These are phyloP conservation scores for Lamellibrachia columna DNA, from an alignment of 2,888 invertebrate genomes.

Conservation along the genomic window DNA sequence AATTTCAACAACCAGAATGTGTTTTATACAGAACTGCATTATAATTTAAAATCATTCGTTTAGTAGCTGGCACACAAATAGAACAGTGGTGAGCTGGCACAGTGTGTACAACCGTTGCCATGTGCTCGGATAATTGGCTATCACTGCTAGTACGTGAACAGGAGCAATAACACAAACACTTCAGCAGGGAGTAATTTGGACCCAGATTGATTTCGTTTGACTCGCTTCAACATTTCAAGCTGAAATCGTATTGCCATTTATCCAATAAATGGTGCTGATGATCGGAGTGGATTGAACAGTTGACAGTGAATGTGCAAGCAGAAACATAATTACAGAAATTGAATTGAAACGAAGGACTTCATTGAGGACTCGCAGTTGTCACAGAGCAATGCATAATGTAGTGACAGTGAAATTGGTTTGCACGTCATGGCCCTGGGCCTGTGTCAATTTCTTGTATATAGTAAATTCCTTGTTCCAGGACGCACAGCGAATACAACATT, in stretches of 20 bases:
- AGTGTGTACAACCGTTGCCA: not conserved
- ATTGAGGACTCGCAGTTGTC: not conserved
- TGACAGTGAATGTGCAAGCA: conserved; percentile 1
- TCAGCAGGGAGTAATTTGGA: not conserved
- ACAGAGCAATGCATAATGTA: not conserved
- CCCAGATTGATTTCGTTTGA: not conserved
- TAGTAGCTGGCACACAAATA: too few species aligned
- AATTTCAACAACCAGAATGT: too few species aligned
- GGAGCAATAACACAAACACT: not conserved
- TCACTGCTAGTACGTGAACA: not conserved
- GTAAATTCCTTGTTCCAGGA: not conserved
- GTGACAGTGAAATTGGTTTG: not conserved
- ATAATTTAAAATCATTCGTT: too few species aligned
- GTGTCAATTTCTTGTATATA: not conserved
- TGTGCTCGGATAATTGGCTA: not conserved
- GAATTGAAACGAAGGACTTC: not conserved
- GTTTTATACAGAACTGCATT: too few species aligned
- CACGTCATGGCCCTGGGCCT: not conserved
- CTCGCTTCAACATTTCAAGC: not conserved
- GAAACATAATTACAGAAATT: not conserved
- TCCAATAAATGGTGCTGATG: not conserved
- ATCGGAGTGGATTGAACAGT: not conserved
- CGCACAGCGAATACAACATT: not conserved
- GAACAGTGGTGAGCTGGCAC: not conserved
- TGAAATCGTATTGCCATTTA: not conserved